These are phyloP conservation scores for Xiphydria camelus DNA, from an alignment of 2,888 invertebrate genomes.

Conservation along the genomic window DNA sequence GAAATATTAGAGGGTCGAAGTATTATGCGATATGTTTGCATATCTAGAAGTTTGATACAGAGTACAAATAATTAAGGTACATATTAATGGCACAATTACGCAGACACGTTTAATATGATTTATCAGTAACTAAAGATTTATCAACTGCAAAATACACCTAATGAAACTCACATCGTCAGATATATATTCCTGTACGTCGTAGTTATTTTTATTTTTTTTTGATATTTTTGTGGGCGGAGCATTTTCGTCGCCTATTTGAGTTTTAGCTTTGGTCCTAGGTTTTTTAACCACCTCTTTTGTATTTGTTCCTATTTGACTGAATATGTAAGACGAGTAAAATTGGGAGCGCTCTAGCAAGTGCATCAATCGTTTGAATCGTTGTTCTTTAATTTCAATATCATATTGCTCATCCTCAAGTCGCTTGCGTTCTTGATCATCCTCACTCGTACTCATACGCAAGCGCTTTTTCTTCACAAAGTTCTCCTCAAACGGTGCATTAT, in stretches of 20 bases:
- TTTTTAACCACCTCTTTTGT: background rate
- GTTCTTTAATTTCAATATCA: constrained; percentile 33
- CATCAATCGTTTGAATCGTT: constrained; percentile 46
- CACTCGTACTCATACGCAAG: background rate
- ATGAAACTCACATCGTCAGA: constrained; percentile 24
- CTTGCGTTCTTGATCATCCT: background rate
- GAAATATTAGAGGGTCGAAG: too few species aligned
- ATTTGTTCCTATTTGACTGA: constrained; percentile 28
- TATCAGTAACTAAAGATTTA: too few species aligned
- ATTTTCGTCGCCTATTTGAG: constrained; percentile 10
- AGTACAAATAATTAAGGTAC: too few species aligned
- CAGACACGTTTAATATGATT: too few species aligned
- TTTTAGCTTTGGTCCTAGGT: background rate
- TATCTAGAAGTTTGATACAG: too few species aligned
- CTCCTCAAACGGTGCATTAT: background rate
- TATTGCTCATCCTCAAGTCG: constrained; percentile 25
- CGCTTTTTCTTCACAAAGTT: constrained; percentile 6
- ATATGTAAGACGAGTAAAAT: constrained; percentile 38
- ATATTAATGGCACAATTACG: too few species aligned
- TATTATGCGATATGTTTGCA: too few species aligned
- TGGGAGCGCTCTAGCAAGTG: constrained; percentile 44
- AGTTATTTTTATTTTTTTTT: background rate
- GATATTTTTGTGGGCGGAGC: constrained; percentile 12
- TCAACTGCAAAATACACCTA: too few species aligned
- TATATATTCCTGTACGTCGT: constrained; percentile 22